Base-by-base conservation (phyloP, 2,888 invertebrate species). In the Hemaris fuciformis region DNA sequence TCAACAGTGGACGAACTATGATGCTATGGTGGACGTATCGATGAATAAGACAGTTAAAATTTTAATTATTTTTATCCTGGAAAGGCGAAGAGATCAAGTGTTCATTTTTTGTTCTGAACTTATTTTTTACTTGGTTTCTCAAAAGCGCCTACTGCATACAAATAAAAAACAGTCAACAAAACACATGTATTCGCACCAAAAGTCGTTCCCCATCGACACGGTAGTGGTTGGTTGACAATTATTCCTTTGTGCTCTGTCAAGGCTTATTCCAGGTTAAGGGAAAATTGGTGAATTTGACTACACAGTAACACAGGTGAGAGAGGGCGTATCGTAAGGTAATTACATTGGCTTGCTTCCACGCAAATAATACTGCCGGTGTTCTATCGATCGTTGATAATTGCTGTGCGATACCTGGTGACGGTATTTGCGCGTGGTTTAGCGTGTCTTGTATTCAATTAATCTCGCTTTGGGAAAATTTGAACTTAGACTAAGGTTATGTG, bases 211-310 rank as follows among this genome's bases (percentile, higher is more conserved):
- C 5, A 48, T 3, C 15, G 7, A 6, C 4, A 48, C 20, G 8
- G 10, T 22, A 22, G 45, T 10, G 13, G 27, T 53, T 31, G 8
- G 18, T 31, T 20, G 31, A 18, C 53, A 53, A 18, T 53, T 53
- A 53, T 8, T 27, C 27, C 53, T 53, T 53, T 53, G 53, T 48
- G 15, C 48, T 6, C 23, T 1, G n/a, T 48, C 18, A 27, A 53
- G 18, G 8, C 15, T 27, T 18, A 23, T 46, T 13, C 46, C 23
- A 25, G 53, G 53, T 53, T 27, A 73, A 65, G 70, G 68, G 70
- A 76, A 75, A 77, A 78, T 78, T 76, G 76, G 75, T 70, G 72
- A 74, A 75, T 70, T 72, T 74, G 74, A 75, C 74, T 70, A 46
- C 45, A 20, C 27, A 27, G 48, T 27, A 31, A 53, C 53, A 64